Conservation (phyloP, 2,888 invertebrate genomes). For the Meiosimyza platycephala region DNA sequence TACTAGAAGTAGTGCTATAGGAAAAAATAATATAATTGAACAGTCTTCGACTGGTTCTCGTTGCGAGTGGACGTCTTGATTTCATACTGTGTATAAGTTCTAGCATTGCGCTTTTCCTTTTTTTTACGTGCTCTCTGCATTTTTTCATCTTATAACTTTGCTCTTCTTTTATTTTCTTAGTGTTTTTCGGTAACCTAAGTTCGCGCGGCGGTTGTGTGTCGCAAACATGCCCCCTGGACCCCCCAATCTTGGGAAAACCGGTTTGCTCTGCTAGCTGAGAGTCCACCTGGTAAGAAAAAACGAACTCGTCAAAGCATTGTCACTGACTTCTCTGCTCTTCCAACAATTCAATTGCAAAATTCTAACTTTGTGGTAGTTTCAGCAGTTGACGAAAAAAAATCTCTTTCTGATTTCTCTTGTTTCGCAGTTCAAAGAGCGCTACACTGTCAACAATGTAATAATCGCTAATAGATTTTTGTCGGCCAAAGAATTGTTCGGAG, state of each 20-base stretch:
- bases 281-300: constrained; percentile 14
- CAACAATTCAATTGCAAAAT: neutral
- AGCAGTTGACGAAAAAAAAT: neutral
- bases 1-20: too few relatives aligned
- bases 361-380: neutral
- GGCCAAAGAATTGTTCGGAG: constrained; percentile 10
- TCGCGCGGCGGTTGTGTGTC: neutral
- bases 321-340: neutral
- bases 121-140: too few relatives aligned
- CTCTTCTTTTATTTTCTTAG: too few relatives aligned
- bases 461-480: constrained; percentile 13
- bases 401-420: constrained; percentile 17
- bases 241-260: constrained; percentile 17
- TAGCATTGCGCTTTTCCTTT: too few relatives aligned
- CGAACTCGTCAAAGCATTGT: neutral
- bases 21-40: too few relatives aligned
- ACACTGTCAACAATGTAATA: constrained; percentile 10
- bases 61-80: too few relatives aligned
- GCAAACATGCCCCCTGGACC: constrained; percentile 17
- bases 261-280: neutral
- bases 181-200: too few relatives aligned
- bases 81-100: too few relatives aligned
- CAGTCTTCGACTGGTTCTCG: too few relatives aligned
- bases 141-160: too few relatives aligned
- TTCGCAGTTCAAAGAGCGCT: constrained; percentile 27